phyloP scores from a whole-genome alignment of 2,888 invertebrate species.

The Thalpophila matura region DNA sequence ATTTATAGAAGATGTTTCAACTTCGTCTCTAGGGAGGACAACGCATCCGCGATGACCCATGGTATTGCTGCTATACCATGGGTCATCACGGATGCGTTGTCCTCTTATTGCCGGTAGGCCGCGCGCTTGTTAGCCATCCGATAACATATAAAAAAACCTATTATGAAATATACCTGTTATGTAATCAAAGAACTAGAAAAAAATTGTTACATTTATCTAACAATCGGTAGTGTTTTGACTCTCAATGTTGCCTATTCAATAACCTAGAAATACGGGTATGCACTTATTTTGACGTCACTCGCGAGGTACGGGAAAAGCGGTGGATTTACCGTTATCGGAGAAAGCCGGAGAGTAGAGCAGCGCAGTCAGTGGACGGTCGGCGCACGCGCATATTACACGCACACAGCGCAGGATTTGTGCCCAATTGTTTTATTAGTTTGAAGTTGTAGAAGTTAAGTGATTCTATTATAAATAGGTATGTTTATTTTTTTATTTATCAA shows the following conservation, averaged over 20 bases:
- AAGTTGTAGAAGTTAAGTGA: conserved; percentile 23
- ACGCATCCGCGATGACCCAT: too few species aligned
- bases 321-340: conserved; percentile 84
- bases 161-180: too few species aligned
- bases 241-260: conserved; percentile 16
- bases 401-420: conserved; percentile 24
- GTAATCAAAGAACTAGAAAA: neutral
- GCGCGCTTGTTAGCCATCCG: too few species aligned
- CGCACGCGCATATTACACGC: conserved; percentile 45
- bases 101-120: too few species aligned
- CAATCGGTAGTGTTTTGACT: neutral
- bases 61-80: too few species aligned
- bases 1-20: too few species aligned
- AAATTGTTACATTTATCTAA: neutral
- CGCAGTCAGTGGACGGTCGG: conserved; percentile 48
- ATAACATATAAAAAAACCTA: too few species aligned
- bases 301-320: conserved; percentile 60
- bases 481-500: neutral
- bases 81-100: too few species aligned
- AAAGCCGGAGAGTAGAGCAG: conserved; percentile 78
- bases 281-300: conserved; percentile 61
- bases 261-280: conserved; percentile 60
- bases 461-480: conserved; percentile 40
- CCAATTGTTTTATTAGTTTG: conserved; percentile 26
- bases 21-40: too few species aligned